These are phyloP conservation scores for Caenorhabditis zanzibari DNA, from an alignment of 2,888 invertebrate genomes.

Conservation along the genomic window DNA sequence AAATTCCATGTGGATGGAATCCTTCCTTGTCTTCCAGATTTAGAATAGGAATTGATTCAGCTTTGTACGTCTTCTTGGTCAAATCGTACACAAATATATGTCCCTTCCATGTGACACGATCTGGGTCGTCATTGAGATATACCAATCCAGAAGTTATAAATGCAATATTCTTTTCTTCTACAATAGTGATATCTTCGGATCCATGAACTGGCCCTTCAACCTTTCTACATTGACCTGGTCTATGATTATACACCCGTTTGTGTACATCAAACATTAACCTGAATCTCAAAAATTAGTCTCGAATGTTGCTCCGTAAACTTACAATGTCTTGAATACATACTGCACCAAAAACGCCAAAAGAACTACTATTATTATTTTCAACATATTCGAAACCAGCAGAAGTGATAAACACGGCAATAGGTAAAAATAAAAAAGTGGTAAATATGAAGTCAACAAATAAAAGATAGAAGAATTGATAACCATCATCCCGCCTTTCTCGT, in stretches of 20 bases:
- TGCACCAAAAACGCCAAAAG: constrained; percentile 47
- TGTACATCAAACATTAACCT: constrained; percentile 66
- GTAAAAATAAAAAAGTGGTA: background rate
- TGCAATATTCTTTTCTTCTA: constrained; percentile 64
- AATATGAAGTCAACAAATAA: constrained; percentile 26
- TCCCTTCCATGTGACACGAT: constrained; percentile 50
- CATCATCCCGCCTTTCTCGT: constrained; percentile 6
- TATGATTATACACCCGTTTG: constrained; percentile 70
- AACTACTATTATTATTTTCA: constrained; percentile 35
- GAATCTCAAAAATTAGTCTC: background rate
- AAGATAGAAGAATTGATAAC: constrained; percentile 35
- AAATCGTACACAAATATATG: constrained; percentile 72
- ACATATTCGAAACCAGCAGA: constrained; percentile 2
- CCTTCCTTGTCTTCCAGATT: constrained; percentile 33
- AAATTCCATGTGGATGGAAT: constrained; percentile 76
- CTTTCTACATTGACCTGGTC: constrained; percentile 68
- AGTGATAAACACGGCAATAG: background rate
- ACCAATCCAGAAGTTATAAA: constrained; percentile 74
- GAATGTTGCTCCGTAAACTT: constrained; percentile 27
- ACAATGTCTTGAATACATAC: constrained; percentile 62
- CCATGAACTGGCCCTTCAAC: constrained; percentile 70
- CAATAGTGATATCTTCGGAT: constrained; percentile 72
- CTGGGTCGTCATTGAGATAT: constrained; percentile 54
- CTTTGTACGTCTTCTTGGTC: constrained; percentile 47
- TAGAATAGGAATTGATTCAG: constrained; percentile 44